phyloP scores from a whole-genome alignment of 2,797 vertebrate species.

The Chrysocyon brachyurus region DNA sequence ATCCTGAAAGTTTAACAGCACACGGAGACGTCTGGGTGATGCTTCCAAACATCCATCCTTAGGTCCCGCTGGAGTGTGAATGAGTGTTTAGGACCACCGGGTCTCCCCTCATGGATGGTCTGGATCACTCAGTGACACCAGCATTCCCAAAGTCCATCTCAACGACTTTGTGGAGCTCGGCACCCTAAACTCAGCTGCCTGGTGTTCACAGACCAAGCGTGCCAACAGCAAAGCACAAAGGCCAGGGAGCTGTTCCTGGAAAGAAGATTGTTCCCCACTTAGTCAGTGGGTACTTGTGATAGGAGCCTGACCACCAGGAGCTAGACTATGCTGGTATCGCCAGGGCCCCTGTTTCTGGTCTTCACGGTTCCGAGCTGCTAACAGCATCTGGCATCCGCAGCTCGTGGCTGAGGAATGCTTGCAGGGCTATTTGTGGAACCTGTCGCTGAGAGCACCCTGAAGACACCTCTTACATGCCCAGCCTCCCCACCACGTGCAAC shows the following conservation, averaged over 20 bases:
- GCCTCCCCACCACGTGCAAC: not conserved
- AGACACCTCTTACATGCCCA: slow-evolving; percentile 50
- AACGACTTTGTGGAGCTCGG: not conserved
- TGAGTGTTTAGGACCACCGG: not conserved
- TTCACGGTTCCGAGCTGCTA: not conserved
- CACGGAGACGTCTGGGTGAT: not conserved
- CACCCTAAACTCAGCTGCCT: not conserved
- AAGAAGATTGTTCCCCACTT: not conserved
- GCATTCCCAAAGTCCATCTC: not conserved
- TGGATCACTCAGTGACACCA: not conserved
- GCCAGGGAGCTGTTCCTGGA: not conserved
- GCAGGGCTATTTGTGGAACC: slow-evolving; percentile 61
- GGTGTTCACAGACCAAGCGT: not conserved
- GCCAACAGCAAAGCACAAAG: not conserved
- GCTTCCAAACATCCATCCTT: not conserved
- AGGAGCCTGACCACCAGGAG: not conserved
- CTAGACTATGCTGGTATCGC: not conserved
- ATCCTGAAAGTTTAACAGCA: not conserved
- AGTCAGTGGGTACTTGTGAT: not conserved
- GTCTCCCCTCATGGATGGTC: not conserved
- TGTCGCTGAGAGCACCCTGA: slow-evolving; percentile 65
- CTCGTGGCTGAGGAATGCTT: slow-evolving; percentile 47
- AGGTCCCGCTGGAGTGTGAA: accelerated
- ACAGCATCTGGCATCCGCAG: slow-evolving; percentile 66
- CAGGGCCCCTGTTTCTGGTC: slow-evolving; percentile 49